phyloP scores from a whole-genome alignment of 2,797 vertebrate genomes.

The Hemibagrus guttatus region DNA sequence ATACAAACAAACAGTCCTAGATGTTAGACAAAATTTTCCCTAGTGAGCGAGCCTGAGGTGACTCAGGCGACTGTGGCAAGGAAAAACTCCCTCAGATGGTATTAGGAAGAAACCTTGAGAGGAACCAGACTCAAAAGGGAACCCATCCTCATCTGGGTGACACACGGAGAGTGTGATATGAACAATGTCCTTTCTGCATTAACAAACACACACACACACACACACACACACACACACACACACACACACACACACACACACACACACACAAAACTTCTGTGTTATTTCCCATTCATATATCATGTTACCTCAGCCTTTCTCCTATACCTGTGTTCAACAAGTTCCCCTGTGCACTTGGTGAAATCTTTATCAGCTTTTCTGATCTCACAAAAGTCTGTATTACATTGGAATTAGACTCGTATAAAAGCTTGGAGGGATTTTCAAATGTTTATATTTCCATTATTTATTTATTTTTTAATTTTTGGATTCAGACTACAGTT shows the following conservation, averaged over 20 bases:
- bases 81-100: too few species aligned
- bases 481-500: constrained; percentile 5
- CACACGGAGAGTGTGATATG: too few species aligned
- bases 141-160: too few species aligned
- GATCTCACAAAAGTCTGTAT: neutral
- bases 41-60: too few species aligned
- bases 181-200: too few species aligned
- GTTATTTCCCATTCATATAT: constrained; percentile 27
- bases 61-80: too few species aligned
- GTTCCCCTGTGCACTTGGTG: constrained; percentile 25
- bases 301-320: constrained; percentile 38
- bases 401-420: neutral
- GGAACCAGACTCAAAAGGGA: too few species aligned
- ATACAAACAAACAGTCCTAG: too few species aligned
- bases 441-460: neutral
- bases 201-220: too few species aligned
- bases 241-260: constrained; percentile 6
- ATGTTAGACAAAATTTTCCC: too few species aligned
- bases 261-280: constrained; percentile 15
- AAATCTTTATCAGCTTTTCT: constrained; percentile 2
- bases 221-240: neutral
- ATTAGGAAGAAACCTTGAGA: too few species aligned
- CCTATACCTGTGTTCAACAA: constrained; percentile 35
- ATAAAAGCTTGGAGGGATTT: neutral
- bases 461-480: constrained; percentile 7